Evolutionary conservation across 2,113 vertebrate genomes (phyloP), one percentile per base, ranked within the genome.

Genomic region (Plestiodon gilberti): DNA sequence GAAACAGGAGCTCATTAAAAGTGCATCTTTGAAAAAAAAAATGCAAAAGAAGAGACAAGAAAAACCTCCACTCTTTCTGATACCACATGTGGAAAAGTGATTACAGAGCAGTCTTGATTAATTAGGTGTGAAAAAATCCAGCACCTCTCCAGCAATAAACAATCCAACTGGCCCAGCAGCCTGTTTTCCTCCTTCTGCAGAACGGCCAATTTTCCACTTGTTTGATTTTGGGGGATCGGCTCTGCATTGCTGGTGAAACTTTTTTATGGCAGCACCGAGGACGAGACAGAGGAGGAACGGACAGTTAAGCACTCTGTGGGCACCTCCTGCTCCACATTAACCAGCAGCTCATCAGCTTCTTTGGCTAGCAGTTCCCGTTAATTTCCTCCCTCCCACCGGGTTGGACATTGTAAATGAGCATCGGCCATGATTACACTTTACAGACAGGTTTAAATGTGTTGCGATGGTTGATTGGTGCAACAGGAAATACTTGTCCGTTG

Each of bases 81-180:
- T 76, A 82, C 87, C 91, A 90, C 91, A 92, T 8, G 64, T 83
- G 88, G 89, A 91, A 94, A 93, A 93, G 92, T 91, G 94, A 93
- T 96, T 93, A 91, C 88, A 86, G 94, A 91, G 92, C 89, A 91
- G 84, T 88, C 92, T 90, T 91, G 94, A 95, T 95, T 96, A 96
- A 96, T 95, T 93, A 95, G 93, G 95, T 93, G 89, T 93, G 94
- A 94, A 94, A 89, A 92, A 93, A 91, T 93, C 93, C 87, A 93
- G 89, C 85, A 91, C 84, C 83, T 87, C 80, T 55, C 1, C 90
- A 78, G 89, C 90, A 94, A 94, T 90, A 92, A 95, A 93, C 89
- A 88, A 88, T 82, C 80, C 81, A 82, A 79, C 81, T 93, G 69
- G 57, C 90, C 83, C 89, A 88, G 84, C 90, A 87, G 92, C 74